Conservation (phyloP, 2,888 invertebrate species). For the Callinectes sapidus region DNA sequence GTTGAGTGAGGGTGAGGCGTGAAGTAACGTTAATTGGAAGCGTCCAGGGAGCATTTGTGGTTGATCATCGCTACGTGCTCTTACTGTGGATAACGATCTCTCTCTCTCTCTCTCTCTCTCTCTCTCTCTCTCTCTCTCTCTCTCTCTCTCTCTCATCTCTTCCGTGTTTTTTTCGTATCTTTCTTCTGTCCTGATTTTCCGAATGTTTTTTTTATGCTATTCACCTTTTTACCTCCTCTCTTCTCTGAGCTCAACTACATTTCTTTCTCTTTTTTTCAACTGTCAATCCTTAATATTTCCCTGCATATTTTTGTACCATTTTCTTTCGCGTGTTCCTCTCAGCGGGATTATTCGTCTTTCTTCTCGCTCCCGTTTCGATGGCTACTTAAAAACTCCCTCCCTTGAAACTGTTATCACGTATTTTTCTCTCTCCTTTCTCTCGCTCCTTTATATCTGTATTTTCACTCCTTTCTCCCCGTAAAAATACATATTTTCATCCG, state of each 20-base stretch:
- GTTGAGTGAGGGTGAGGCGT: background rate
- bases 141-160: background rate
- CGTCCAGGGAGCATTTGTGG: background rate
- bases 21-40: background rate
- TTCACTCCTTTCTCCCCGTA: background rate
- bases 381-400: background rate
- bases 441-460: background rate
- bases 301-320: background rate
- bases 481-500: background rate
- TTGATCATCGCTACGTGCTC: conserved; percentile 7
- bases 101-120: conserved; percentile 6
- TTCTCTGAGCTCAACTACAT: background rate
- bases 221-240: background rate
- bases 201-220: background rate
- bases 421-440: background rate
- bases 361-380: background rate
- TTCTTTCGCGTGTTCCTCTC: background rate
- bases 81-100: background rate
- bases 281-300: background rate
- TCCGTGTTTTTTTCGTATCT: background rate
- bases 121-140: conserved; percentile 25
- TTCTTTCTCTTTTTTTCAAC: background rate
- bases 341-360: background rate
- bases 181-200: background rate
- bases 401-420: background rate